Conservation (phyloP, 2,888 invertebrate species). For the Dryobota labecula region DNA sequence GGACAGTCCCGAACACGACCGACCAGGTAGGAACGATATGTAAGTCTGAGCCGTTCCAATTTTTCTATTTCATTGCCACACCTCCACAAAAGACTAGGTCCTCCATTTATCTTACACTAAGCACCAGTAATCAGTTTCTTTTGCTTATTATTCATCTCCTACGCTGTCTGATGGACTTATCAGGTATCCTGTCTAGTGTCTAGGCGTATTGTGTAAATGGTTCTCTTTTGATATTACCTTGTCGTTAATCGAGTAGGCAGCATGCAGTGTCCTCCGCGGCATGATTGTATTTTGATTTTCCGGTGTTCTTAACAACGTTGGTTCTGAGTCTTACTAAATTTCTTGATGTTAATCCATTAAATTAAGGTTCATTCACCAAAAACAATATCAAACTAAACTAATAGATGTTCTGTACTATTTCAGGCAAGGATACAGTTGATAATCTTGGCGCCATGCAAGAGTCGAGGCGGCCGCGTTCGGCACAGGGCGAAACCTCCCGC, state of each 20-base stretch:
- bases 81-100: constrained; percentile 60
- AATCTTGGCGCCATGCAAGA: constrained; percentile 84
- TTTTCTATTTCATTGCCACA: constrained; percentile 78
- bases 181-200: constrained; percentile 38
- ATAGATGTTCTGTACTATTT: constrained; percentile 61
- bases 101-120: constrained; percentile 51
- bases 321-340: constrained; percentile 80
- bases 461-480: constrained; percentile 83
- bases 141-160: constrained; percentile 49
- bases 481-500: constrained; percentile 86
- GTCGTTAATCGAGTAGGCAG: constrained; percentile 50
- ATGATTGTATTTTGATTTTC: constrained; percentile 64
- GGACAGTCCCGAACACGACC: constrained; percentile 85
- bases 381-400: constrained; percentile 3
- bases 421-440: constrained; percentile 91
- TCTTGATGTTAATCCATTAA: constrained; percentile 32
- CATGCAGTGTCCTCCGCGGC: constrained; percentile 71
- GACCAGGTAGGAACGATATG: constrained; percentile 91
- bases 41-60: constrained; percentile 90
- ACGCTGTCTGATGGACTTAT: constrained; percentile 45
- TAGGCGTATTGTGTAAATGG: constrained; percentile 49
- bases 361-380: background rate
- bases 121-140: constrained; percentile 52
- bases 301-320: constrained; percentile 66
- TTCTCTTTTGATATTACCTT: constrained; percentile 35